Conservation (phyloP, 53 echinoderm and acorn worm genomes). For the Hippasteria phrygiana region DNA sequence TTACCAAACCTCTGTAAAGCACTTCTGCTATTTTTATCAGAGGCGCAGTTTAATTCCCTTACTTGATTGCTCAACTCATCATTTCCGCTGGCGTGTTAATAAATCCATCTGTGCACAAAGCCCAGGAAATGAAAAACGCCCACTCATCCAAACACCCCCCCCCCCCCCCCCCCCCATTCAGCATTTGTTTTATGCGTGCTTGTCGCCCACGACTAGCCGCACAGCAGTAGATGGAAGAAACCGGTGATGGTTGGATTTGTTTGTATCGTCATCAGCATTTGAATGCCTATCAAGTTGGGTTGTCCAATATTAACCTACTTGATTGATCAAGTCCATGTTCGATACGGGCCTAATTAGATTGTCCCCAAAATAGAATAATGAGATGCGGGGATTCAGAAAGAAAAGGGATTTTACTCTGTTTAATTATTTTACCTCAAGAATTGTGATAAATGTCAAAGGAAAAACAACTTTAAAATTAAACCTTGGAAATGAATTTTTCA, state of each 20-base stretch:
- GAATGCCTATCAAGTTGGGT: background rate
- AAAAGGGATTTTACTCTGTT: no score
- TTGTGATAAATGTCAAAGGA: no score
- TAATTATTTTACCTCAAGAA: no score
- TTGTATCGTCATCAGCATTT: background rate
- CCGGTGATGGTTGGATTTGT: background rate
- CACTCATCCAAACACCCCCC: no score
- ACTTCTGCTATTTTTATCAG: no score
- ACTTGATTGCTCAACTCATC: no score
- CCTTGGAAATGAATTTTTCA: no score
- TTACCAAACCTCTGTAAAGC: no score
- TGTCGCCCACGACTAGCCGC: background rate
- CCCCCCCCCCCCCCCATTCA: background rate
- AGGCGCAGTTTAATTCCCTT: no score
- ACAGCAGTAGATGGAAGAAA: background rate
- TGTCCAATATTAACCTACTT: background rate
- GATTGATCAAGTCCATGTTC: background rate
- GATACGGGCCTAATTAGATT: background rate
- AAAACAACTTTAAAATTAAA: no score
- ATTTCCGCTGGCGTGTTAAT: background rate
- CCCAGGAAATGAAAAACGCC: constrained; percentile 2
- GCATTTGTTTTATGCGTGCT: background rate
- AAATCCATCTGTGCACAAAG: background rate
- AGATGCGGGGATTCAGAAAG: no score
- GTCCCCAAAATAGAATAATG: background rate